These are phyloP conservation scores for Scarus forsteni DNA, from an alignment of 2,797 vertebrate genomes.

Conservation along the genomic window DNA sequence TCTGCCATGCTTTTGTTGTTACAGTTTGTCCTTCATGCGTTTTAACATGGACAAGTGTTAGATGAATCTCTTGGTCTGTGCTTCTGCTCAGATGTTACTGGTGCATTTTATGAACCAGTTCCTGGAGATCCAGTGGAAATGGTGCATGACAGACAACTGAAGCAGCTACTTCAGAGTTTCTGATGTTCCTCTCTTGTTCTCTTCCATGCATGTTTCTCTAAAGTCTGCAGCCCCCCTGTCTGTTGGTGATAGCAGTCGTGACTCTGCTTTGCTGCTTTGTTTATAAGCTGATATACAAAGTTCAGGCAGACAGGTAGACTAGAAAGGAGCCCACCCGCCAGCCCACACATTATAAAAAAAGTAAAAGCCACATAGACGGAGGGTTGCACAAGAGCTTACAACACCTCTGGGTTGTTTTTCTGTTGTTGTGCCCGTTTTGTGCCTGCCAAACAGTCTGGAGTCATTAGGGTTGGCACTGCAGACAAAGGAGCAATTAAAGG, in stretches of 20 bases:
- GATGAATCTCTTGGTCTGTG: neutral
- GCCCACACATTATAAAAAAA: constrained; percentile 7
- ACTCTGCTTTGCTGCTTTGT: constrained; percentile 65
- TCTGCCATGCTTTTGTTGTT: constrained; percentile 1
- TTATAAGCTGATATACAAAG: constrained; percentile 71
- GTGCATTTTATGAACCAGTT: neutral
- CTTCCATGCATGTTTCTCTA: constrained; percentile 22
- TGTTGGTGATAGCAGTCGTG: constrained; percentile 69
- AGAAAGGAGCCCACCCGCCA: constrained; percentile 41
- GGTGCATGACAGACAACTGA: neutral
- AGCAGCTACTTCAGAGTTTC: neutral
- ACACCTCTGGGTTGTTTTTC: constrained; percentile 48
- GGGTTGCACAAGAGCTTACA: constrained; percentile 39
- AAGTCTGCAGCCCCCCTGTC: constrained; percentile 59
- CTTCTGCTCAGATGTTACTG: neutral
- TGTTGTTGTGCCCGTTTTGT: constrained; percentile 39
- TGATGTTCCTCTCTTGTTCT: constrained; percentile 6
- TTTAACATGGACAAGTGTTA: neutral
- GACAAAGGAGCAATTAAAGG: constrained; percentile 65
- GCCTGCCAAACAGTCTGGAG: constrained; percentile 64
- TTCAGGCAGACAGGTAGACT: constrained; percentile 68
- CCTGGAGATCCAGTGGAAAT: neutral
- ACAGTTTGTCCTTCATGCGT: neutral
- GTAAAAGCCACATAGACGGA: constrained; percentile 37
- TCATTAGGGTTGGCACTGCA: constrained; percentile 62